Percentiles rank a stretch among this genome's conserved stretches.
Conservation (phyloP, 2,113 vertebrate genomes). For the Sarotherodon lohbergeri region DNA sequence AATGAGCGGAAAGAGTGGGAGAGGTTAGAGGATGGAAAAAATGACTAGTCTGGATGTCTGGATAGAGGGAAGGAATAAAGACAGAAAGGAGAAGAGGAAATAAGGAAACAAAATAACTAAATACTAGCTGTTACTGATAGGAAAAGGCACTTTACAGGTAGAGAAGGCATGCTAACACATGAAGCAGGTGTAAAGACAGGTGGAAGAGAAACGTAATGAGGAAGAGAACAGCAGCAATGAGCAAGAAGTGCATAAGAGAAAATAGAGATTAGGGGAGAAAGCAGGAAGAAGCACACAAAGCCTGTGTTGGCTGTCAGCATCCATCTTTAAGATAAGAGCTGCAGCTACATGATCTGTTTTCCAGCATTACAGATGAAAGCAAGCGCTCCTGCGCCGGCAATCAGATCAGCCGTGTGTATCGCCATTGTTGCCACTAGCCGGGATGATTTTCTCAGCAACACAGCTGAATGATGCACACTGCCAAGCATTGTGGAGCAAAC, state of each 20-base stretch:
- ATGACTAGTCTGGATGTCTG: background rate
- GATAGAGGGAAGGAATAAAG: background rate
- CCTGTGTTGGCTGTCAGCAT: conserved; percentile 41
- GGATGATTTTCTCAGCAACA: conserved; percentile 36
- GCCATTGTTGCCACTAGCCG: conserved; percentile 32
- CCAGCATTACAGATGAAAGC: conserved; percentile 41
- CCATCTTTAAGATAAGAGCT: conserved; percentile 55
- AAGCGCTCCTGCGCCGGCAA: conserved; percentile 14
- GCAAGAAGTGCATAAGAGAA: background rate
- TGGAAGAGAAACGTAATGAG: background rate
- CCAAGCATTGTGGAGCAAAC: conserved; percentile 57
- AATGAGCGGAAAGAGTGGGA: background rate
- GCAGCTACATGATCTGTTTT: conserved; percentile 50
- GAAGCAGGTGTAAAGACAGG: background rate
- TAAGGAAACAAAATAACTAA: background rate
- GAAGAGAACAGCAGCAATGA: background rate
- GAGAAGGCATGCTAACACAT: background rate
- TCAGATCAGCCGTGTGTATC: conserved; percentile 48
- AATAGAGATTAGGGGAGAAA: conserved; percentile 2
- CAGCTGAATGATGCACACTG: conserved; percentile 29
- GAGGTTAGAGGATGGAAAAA: background rate
- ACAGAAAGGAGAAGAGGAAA: background rate
- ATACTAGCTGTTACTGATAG: background rate
- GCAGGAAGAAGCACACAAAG: background rate
- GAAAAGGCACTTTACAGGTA: background rate